A percentile compares a stretch with the other conserved stretches of the same genome.
phyloP scores from a whole-genome alignment of 2,888 invertebrate species.

The Coleophora flavipennella region DNA sequence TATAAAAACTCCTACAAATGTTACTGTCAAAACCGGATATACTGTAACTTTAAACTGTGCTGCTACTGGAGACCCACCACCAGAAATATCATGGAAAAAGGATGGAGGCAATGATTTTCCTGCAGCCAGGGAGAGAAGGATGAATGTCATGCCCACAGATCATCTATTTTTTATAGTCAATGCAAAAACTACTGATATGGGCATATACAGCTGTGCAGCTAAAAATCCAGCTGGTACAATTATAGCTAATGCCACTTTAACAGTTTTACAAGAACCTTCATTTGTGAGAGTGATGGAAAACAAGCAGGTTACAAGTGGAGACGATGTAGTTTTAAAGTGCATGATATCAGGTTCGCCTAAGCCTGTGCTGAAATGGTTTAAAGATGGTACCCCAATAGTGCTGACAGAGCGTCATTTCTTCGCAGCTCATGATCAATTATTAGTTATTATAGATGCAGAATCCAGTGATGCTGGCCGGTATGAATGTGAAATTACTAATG shows the following conservation, averaged over 20 bases:
- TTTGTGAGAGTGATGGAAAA: constrained; percentile 90
- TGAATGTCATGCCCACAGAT: constrained; percentile 93
- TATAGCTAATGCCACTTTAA: constrained; percentile 88
- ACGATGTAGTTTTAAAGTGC: constrained; percentile 90
- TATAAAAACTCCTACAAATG: constrained; percentile 85
- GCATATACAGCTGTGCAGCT: constrained; percentile 94
- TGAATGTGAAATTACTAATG: constrained; percentile 92
- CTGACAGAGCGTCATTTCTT: constrained; percentile 88
- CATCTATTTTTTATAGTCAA: constrained; percentile 94
- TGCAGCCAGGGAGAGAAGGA: constrained; percentile 91
- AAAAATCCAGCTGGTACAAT: constrained; percentile 91
- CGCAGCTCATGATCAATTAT: constrained; percentile 87
- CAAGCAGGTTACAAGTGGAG: constrained; percentile 86
- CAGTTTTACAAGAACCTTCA: constrained; percentile 88
- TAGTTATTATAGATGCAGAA: constrained; percentile 88
- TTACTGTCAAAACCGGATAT: constrained; percentile 87
- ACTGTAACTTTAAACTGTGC: constrained; percentile 93
- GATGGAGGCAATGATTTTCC: constrained; percentile 96
- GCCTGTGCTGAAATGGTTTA: constrained; percentile 87
- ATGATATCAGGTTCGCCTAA: constrained; percentile 88
- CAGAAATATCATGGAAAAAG: constrained; percentile 92
- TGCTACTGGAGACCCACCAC: constrained; percentile 89
- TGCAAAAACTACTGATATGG: constrained; percentile 90
- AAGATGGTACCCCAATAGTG: constrained; percentile 82
- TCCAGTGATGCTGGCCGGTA: constrained; percentile 87